These are phyloP conservation scores for Amphiprion percula DNA, from an alignment of 2,113 vertebrate species.

Conservation along the genomic window DNA sequence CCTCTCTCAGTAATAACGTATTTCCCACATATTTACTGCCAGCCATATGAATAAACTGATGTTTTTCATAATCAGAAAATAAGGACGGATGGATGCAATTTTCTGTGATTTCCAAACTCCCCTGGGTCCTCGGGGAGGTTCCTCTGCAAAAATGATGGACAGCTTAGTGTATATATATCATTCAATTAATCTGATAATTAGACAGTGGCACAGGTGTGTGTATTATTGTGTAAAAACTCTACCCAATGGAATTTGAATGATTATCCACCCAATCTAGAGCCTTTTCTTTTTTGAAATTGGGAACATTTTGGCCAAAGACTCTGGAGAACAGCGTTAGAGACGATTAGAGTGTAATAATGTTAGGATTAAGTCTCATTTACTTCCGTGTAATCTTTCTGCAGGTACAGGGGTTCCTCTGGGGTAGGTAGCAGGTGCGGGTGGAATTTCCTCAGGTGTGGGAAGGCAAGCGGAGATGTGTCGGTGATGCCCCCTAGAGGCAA, in stretches of 20 bases:
- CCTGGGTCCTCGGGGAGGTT: slow-evolving; percentile 41
- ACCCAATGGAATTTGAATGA: not conserved
- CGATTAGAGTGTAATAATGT: slow-evolving; percentile 12
- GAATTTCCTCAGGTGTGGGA: slow-evolving; percentile 41
- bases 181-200: not conserved
- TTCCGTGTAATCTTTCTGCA: slow-evolving; percentile 34
- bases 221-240: not conserved
- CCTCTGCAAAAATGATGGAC: not conserved
- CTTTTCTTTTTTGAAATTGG: not conserved
- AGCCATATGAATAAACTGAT: not conserved
- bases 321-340: not conserved
- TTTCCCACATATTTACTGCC: not conserved
- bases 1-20: not conserved
- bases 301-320: not conserved
- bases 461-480: slow-evolving; percentile 4
- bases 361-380: slow-evolving; percentile 18
- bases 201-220: not conserved
- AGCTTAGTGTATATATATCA: not conserved
- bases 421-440: slow-evolving; percentile 51
- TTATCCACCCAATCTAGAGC: not conserved
- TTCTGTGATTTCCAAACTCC: slow-evolving; percentile 36
- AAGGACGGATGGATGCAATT: not conserved
- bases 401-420: slow-evolving; percentile 9
- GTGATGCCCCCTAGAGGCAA: slow-evolving; percentile 55
- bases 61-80: not conserved